Percentiles rank a stretch among this genome's conserved stretches.
Evolutionary conservation across 2,113 vertebrate genomes (phyloP).

Genomic region (Apteryx mantelli): DNA sequence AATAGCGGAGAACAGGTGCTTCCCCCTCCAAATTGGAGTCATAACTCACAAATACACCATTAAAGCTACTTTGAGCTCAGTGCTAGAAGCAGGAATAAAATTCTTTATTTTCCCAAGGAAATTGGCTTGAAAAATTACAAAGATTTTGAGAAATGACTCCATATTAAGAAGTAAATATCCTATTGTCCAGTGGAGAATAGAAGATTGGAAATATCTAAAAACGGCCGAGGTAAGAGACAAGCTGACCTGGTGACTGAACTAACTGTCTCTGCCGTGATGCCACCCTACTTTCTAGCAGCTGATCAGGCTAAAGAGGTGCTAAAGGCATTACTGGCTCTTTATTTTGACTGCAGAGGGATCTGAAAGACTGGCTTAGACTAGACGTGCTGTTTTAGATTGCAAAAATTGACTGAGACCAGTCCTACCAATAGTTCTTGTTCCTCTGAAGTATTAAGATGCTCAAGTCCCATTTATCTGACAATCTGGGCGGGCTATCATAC

Average conservation of each 20-base stretch:
- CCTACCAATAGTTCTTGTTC: background rate
- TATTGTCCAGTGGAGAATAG: background rate
- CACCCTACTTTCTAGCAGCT: background rate
- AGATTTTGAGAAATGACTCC: background rate
- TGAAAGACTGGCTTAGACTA: background rate
- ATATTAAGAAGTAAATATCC: background rate
- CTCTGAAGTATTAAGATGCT: background rate
- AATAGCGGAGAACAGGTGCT: background rate
- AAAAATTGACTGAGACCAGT: background rate
- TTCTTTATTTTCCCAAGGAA: background rate
- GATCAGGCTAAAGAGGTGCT: background rate
- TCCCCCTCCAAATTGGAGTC: background rate
- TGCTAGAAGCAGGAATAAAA: background rate
- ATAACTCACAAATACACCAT: background rate
- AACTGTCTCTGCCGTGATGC: background rate
- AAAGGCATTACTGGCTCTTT: background rate
- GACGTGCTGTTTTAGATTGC: background rate
- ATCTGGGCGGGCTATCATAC: background rate
- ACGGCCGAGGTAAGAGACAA: background rate
- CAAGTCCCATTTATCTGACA: background rate
- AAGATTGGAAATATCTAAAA: background rate
- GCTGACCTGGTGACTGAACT: background rate
- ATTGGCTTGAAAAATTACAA: background rate
- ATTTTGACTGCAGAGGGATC: background rate
- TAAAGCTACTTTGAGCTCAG: background rate